Base-by-base conservation (phyloP, 2,113 vertebrate genomes). In the Mohoua ochrocephala region DNA sequence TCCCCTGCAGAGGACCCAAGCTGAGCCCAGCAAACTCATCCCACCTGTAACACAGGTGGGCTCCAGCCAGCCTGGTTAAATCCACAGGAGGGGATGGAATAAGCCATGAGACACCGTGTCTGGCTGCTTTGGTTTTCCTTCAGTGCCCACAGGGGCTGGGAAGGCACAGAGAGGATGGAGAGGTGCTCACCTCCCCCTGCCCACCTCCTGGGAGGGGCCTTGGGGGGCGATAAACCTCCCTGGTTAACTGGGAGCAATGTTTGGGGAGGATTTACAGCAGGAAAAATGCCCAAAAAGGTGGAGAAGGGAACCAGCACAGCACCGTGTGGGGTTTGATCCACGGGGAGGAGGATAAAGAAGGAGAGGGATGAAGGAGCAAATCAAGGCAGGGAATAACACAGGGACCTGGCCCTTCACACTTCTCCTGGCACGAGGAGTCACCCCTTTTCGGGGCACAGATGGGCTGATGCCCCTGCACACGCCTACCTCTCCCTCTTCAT, bases 141-240 rank as follows among this genome's bases (percentile, higher is more conserved):
- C 26, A 24, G 56, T 5, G 31, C 11, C 54, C 9, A 1, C 0
- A 4, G 45, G 75, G 20, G 31, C 11, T 0, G 0, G 27, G 49
- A 57, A 63, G 17, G 27, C 5, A 5, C 37, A 8, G 39, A 11
- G 35, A 56, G 35, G 8, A 16, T 24, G 26, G 41, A 74, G 39
- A 49, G 27, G 31, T 17, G 33, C 8, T 61, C 39, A 52, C 3
- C 31, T 16, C 23, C 28, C 26, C 10, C 47, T 18, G 21, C 18
- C 37, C 53, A 39, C 7, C 11, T 69, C 41, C 50, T 52, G 57
- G 30, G 8, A 56, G 33, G n/a, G 20, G 5, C 12, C 3, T 57
- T 24, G 47, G 53, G 19, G 74, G 78, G 27, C 0, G 0, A 31
- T 18, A 35, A 57, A 61, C 31, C 33, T 67, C 47, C 57, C 37